Percentiles rank a stretch among this genome's conserved stretches.
phyloP scores from a whole-genome alignment of 2,888 invertebrate genomes.

The Peribatodes rhomboidaria region DNA sequence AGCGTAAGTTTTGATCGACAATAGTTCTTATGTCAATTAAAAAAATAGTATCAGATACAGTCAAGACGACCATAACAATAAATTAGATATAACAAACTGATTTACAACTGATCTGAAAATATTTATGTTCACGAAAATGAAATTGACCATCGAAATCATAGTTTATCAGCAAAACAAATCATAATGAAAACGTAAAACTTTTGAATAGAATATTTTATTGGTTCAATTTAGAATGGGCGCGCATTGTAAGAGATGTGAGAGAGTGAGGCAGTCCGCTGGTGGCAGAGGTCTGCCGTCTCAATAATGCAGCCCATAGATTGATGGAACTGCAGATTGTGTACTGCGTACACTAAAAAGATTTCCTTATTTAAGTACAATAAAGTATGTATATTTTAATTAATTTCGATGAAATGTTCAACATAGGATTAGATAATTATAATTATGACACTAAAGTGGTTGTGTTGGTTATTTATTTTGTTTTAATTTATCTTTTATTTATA shows the following conservation, averaged over 20 bases:
- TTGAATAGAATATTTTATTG: constrained; percentile 26
- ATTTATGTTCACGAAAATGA: constrained; percentile 12
- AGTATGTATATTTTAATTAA: constrained; percentile 59
- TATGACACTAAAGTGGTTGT: constrained; percentile 79
- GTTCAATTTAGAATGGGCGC: constrained; percentile 23
- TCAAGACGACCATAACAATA: constrained; percentile 9
- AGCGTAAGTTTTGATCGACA: constrained; percentile 34
- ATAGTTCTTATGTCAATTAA: constrained; percentile 25
- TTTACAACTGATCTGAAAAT: constrained; percentile 23
- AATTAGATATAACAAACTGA: constrained; percentile 1
- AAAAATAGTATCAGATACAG: constrained; percentile 8
- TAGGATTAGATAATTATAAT: constrained; percentile 62
- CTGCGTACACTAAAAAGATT: constrained; percentile 43
- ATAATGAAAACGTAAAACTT: constrained; percentile 18
- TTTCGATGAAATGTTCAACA: constrained; percentile 64
- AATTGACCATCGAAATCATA: constrained; percentile 17
- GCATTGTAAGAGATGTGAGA: constrained; percentile 5
- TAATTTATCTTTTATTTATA: constrained; percentile 83
- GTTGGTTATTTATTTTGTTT: constrained; percentile 84
- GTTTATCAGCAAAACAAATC: constrained; percentile 7
- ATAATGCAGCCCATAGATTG: constrained; percentile 14
- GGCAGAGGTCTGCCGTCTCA: neutral
- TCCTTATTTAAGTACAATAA: constrained; percentile 68
- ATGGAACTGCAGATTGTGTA: constrained; percentile 41
- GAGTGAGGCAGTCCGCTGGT: neutral